Evolutionary conservation across 2,797 vertebrate genomes (phyloP).

Genomic region (Ptychadena robeensis): DNA sequence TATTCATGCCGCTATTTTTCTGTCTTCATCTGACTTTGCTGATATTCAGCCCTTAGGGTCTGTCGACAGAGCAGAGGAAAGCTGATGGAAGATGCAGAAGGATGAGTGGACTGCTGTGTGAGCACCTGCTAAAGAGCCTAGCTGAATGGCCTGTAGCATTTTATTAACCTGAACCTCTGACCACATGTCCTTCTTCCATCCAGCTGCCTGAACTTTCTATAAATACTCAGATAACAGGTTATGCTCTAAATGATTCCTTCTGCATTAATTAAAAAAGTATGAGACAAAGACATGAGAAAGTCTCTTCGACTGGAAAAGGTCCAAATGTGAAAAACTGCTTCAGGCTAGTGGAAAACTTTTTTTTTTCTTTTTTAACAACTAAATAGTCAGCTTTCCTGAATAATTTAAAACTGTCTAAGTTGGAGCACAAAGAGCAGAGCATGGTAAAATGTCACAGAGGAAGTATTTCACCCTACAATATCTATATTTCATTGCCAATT

Average conservation of each 20-base stretch:
- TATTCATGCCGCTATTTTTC: constrained; percentile 29
- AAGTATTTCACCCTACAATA: constrained; percentile 19
- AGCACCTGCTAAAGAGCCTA: constrained; percentile 41
- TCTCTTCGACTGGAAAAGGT: constrained; percentile 29
- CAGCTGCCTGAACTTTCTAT: constrained; percentile 24
- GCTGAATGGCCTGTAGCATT: constrained; percentile 23
- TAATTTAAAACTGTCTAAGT: constrained; percentile 53
- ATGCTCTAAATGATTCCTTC: constrained; percentile 15
- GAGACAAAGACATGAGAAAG: constrained; percentile 16
- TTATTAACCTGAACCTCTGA: constrained; percentile 55
- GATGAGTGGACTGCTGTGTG: constrained; percentile 25
- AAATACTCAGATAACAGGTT: constrained; percentile 25
- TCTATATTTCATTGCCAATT: constrained; percentile 30
- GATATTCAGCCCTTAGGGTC: constrained; percentile 27
- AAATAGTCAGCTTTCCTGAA: constrained; percentile 44
- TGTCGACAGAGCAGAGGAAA: constrained; percentile 2
- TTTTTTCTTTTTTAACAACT: constrained; percentile 26
- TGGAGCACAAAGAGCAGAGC: constrained; percentile 43
- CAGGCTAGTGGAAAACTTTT: constrained; percentile 47
- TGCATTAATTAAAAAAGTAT: constrained; percentile 35
- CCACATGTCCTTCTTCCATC: constrained; percentile 43
- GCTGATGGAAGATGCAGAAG: constrained; percentile 22
- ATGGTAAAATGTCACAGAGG: constrained; percentile 39
- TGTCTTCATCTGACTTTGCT: constrained; percentile 24
- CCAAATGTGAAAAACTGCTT: constrained; percentile 48